Percentiles rank a stretch among this genome's conserved stretches.
These are phyloP conservation scores for Labia minor DNA, from an alignment of 2,888 invertebrate genomes.

Conservation along the genomic window DNA sequence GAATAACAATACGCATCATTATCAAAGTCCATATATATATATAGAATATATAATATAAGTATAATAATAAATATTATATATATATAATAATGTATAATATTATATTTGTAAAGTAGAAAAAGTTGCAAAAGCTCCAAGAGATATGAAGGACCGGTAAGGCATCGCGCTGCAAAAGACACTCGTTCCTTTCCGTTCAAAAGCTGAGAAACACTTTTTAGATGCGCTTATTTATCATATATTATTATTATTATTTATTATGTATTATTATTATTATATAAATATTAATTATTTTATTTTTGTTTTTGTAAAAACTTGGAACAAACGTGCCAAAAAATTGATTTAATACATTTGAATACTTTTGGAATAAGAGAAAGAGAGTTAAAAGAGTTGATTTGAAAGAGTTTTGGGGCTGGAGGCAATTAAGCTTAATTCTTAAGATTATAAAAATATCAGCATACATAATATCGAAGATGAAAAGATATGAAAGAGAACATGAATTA, in stretches of 20 bases:
- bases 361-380: neutral
- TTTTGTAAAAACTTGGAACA: neutral
- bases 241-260: neutral
- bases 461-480: neutral
- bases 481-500: neutral
- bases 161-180: constrained; percentile 13
- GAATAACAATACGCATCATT: constrained; percentile 13
- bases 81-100: neutral
- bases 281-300: no score
- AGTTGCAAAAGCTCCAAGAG: constrained; percentile 6
- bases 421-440: neutral
- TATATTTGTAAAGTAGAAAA: constrained; percentile 5
- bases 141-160: constrained; percentile 13
- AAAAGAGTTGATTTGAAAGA: neutral
- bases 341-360: neutral
- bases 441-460: neutral
- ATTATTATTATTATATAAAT: no score
- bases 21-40: constrained; percentile 13
- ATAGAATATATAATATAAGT: constrained; percentile 4
- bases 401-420: neutral
- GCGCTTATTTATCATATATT: neutral
- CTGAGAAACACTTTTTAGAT: neutral
- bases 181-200: constrained; percentile 13
- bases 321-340: neutral
- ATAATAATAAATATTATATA: constrained; percentile 4